Percentiles rank a stretch among this genome's conserved stretches.
These are phyloP conservation scores for Hyperoplus lanceolatus DNA, from an alignment of 2,797 vertebrate species.

Conservation along the genomic window DNA sequence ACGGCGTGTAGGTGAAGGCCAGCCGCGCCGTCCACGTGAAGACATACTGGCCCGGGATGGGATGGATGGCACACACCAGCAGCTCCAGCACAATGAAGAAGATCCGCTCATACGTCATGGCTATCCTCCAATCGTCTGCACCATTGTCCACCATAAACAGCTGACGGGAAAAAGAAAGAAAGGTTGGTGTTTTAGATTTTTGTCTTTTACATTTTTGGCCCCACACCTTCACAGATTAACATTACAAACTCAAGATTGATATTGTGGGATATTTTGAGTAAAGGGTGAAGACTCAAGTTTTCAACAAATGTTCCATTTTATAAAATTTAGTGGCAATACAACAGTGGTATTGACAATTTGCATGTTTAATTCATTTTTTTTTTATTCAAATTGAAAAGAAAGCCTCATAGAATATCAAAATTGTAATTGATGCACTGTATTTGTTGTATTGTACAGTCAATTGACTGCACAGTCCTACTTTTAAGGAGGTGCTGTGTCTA, in stretches of 20 bases:
- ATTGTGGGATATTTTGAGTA: background rate
- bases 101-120: slow-evolving; percentile 95
- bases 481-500: background rate
- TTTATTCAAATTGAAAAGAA: background rate
- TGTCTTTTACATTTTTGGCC: background rate
- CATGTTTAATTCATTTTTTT: background rate
- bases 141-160: slow-evolving; percentile 98
- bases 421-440: background rate
- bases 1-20: slow-evolving; percentile 92
- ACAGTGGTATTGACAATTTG: background rate
- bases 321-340: background rate
- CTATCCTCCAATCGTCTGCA: slow-evolving; percentile 96
- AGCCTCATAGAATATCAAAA: background rate
- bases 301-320: background rate
- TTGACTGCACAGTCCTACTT: background rate
- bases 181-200: background rate
- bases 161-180: slow-evolving; percentile 69
- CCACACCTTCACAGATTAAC: background rate
- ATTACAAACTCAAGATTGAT: background rate
- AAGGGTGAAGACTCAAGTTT: background rate
- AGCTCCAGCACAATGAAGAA: slow-evolving; percentile 96
- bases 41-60: slow-evolving; percentile 93
- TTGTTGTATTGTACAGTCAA: too few species aligned
- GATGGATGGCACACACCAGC: slow-evolving; percentile 95
- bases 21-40: slow-evolving; percentile 94